Evolutionary conservation across 2,113 vertebrate species (phyloP).

Genomic region (Dicrurus megarhynchus): DNA sequence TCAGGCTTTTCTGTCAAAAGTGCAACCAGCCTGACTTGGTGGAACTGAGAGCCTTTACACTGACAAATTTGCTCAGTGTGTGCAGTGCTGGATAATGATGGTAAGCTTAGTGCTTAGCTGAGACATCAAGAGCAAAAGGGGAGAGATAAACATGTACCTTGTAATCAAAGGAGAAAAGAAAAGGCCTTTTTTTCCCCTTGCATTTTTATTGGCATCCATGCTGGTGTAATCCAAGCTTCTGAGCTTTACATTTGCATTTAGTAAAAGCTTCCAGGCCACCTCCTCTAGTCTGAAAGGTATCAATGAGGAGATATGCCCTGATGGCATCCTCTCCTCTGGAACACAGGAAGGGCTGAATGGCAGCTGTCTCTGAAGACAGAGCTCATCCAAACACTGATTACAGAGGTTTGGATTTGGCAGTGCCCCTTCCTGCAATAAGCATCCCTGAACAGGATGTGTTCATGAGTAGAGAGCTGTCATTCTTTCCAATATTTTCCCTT

Average conservation of each 20-base stretch:
- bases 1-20: neutral
- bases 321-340: neutral
- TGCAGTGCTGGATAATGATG: neutral
- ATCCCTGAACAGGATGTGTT: neutral
- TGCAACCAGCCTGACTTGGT: neutral
- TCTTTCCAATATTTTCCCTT: neutral
- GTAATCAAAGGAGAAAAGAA: neutral
- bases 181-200: neutral
- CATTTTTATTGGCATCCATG: neutral
- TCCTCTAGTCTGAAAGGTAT: neutral
- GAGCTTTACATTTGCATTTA: neutral
- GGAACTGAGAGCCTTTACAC: neutral
- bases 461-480: neutral
- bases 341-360: neutral
- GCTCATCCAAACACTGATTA: neutral
- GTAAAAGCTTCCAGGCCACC: neutral
- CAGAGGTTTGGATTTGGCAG: neutral
- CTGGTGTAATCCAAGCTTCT: neutral
- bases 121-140: neutral
- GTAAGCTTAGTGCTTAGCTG: neutral
- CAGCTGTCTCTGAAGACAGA: neutral
- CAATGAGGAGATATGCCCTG: neutral
- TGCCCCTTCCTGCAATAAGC: neutral
- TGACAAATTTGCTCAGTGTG: neutral
- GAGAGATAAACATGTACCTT: neutral